Base-by-base conservation (phyloP, 2,797 vertebrate species). In the Rhadinocentrus ornatus region DNA sequence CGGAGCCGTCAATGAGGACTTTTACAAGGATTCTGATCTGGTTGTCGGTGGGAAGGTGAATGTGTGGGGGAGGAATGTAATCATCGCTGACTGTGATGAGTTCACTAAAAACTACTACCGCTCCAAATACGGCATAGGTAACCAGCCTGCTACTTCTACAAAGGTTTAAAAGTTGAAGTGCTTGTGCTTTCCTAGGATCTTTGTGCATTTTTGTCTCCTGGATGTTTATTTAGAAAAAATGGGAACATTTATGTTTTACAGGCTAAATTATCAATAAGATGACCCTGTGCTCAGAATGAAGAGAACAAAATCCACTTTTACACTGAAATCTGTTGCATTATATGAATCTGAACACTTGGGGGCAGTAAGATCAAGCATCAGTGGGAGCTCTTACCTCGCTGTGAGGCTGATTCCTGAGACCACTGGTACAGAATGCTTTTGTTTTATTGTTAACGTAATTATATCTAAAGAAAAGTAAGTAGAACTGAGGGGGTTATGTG, bases 81-180 rank as follows among this genome's bases (percentile, higher is more conserved):
- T 95, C n/a, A 83, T 99, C 77, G 93, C 94, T 55, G 96, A 97
- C 86, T 98, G 97, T 83, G 96, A 99, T 88, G 91, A 95, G 83
- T 98, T 96, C 91, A 98, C 97, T 48, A 97, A 96, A 92, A 86
- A 93, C 75, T 95, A 95, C 90, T 98, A 97, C 88, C 95, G 89
- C 83, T 85, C 89, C 81, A 97, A 96, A 89, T 97, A 96, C 1
- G 95, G 95, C 85, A 86, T 95, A 6, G 93, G 97, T 46, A 48
- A 9, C 44, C 20, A 3, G n/a, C n/a, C 2, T 37, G 2, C 0
- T 18, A 2, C 60, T 16, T 31, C 7, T 31, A 31, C 31, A 31
- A 31, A 31, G 31, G 31, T 6, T 31, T 31, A 31, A 31, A 31
- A n/a, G n/a, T n/a, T n/a, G n/a, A 31, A 31, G 31, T 31, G 31